phyloP scores from a whole-genome alignment of 2,888 invertebrate species.

The Napeogenes sylphis region DNA sequence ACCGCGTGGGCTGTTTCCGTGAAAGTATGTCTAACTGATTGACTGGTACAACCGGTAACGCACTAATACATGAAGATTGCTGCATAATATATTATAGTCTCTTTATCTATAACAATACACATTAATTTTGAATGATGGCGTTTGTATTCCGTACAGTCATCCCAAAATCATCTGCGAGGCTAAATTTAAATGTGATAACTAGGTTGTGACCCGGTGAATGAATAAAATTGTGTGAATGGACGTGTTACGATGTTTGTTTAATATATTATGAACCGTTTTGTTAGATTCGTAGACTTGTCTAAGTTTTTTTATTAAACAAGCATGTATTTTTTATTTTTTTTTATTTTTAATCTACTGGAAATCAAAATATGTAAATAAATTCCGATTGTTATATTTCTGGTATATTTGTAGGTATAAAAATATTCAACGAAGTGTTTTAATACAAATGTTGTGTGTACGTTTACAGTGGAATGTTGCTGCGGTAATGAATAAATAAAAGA shows the following conservation, averaged over 20 bases:
- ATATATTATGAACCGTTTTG: neutral
- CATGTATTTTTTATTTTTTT: neutral
- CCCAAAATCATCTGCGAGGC: constrained; percentile 11
- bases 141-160: neutral
- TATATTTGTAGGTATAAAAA: too few relatives aligned
- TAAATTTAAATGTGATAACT: constrained; percentile 10
- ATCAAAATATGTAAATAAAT: too few relatives aligned
- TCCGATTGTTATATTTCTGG: too few relatives aligned
- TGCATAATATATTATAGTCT: constrained; percentile 13
- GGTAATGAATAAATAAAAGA: too few relatives aligned
- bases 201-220: constrained; percentile 11
- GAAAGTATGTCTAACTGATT: constrained; percentile 37
- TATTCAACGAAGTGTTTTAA: too few relatives aligned
- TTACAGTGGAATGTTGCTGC: too few relatives aligned
- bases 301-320: neutral
- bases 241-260: constrained; percentile 5
- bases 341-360: too few relatives aligned
- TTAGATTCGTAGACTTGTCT: neutral
- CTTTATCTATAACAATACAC: constrained; percentile 7
- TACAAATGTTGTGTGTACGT: too few relatives aligned
- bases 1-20: constrained; percentile 34
- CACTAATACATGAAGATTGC: constrained; percentile 3
- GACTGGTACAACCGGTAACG: constrained; percentile 29
- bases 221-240: constrained; percentile 12
- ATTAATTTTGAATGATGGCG: neutral